Base-by-base conservation (phyloP, 2,888 invertebrate species). In the Pseudolycoriella hygida region DNA sequence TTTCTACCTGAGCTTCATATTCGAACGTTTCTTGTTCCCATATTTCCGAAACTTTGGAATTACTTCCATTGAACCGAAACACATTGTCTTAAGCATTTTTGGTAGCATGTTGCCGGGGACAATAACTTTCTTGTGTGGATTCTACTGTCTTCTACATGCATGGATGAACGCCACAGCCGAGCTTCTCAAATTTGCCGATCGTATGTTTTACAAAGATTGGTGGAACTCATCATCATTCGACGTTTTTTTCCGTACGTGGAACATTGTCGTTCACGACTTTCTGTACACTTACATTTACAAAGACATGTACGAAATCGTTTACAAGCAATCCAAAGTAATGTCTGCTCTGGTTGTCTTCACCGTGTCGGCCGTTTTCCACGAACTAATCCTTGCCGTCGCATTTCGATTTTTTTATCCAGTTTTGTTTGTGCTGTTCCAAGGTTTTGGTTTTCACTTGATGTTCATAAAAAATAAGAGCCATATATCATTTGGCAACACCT, bases 111-210 rank as follows among this genome's bases (percentile, higher is more conserved):
- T 88, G 47, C 85, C 87, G 0, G 81, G 80, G 2, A 71, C 81
- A 1, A 66, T 84, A 41, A 69, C 78, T 1, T 76, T 79, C 49
- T 59, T 86, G 1, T 73, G 77, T 54, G 80, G 78, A 3, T 93
- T 93, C 66, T 96, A 89, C 66, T 75, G 84, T 49, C 67, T 96
- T 2, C 68, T 96, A 3, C 94, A 97, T 57, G 77, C 84, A 2
- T 93, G 92, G 88, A 71, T 85, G 56, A 97, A 96, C 63, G 83
- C 84, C 17, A 87, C 82, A 56, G 85, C 90, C 0, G 96, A 97
- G 63, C 70, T 93, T 64, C 62, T 93, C 49, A 74, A 73, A 48
- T 97, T 96, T 61, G 84, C 77, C 5, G 89, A 96, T 68, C 65
- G 93, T 58, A 71, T 80, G 70, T 80, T 88, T 70, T 78, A 89